Percentiles rank a stretch among this genome's conserved stretches.
Evolutionary conservation across 2,797 vertebrate species (phyloP).

Genomic region (Darevskia nairensis): DNA sequence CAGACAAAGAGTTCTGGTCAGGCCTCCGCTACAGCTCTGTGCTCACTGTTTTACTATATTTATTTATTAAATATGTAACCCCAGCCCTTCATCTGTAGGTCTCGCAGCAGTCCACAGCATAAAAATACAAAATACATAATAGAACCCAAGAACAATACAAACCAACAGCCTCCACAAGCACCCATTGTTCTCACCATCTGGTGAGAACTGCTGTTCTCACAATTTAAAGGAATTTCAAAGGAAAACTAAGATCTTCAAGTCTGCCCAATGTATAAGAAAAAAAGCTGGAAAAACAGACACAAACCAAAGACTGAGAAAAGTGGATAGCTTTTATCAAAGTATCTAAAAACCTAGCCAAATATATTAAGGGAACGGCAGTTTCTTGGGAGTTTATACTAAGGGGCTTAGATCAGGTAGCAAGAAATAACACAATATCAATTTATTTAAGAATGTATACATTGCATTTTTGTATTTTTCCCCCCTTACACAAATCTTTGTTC

Average conservation of each 20-base stretch:
- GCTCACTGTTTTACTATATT: neutral
- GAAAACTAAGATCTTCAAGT: neutral
- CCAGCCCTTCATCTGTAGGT: too few species aligned
- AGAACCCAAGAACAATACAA: too few species aligned
- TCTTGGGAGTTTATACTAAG: neutral
- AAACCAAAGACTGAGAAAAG: neutral
- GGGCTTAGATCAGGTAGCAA: neutral
- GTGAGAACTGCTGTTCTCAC: neutral
- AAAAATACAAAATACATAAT: too few species aligned
- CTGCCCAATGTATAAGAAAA: neutral
- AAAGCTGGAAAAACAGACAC: neutral
- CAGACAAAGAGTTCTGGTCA: neutral
- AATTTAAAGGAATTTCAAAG: neutral
- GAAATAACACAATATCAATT: too few species aligned
- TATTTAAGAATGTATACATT: too few species aligned
- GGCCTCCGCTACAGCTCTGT: neutral
- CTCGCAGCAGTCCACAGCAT: too few species aligned
- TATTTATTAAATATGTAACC: too few species aligned
- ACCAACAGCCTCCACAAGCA: too few species aligned
- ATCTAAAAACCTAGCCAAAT: neutral
- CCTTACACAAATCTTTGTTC: too few species aligned
- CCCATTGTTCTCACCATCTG: too few species aligned
- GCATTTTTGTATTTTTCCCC: too few species aligned
- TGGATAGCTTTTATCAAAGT: neutral
- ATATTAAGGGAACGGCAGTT: neutral